These are phyloP conservation scores for Euglossa dilemma DNA, from an alignment of 1,140 invertebrate species.

Conservation along the genomic window DNA sequence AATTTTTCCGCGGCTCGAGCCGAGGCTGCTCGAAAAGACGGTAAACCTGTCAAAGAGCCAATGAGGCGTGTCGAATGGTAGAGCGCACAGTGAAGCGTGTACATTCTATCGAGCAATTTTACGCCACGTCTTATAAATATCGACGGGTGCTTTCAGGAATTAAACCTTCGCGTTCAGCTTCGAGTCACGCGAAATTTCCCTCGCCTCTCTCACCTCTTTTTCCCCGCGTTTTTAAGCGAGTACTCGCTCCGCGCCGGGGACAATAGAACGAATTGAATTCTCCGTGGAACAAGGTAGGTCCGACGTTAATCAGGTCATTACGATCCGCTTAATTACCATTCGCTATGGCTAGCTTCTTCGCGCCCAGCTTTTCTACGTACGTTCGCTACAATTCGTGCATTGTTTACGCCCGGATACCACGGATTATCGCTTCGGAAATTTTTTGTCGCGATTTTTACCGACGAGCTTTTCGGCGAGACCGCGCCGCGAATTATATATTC, in stretches of 20 bases:
- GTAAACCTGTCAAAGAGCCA: slow-evolving; percentile 12
- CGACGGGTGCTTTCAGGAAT: neutral
- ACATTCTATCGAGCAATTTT: slow-evolving; percentile 23
- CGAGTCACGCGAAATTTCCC: neutral
- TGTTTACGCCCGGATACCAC: neutral
- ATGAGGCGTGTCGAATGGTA: slow-evolving; percentile 21
- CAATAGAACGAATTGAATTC: slow-evolving; percentile 40
- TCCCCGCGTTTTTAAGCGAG: too few species aligned
- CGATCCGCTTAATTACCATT: slow-evolving; percentile 70
- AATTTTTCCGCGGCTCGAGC: slow-evolving; percentile 3
- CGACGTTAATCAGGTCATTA: slow-evolving; percentile 62
- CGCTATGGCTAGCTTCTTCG: slow-evolving; percentile 59
- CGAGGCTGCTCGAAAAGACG: neutral
- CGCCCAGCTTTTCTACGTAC: slow-evolving; percentile 36
- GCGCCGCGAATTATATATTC: neutral
- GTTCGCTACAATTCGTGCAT: slow-evolving; percentile 48
- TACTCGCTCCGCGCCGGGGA: neutral
- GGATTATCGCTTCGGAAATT: neutral
- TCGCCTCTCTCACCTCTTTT: neutral
- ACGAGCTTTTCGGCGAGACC: neutral
- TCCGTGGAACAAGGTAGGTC: slow-evolving; percentile 63
- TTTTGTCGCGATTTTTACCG: neutral
- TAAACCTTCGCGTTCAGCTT: neutral
- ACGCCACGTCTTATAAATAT: slow-evolving; percentile 19
- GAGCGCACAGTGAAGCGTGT: neutral